Evolutionary conservation across 2,113 vertebrate genomes (phyloP), one percentile per base, ranked within the genome.

Genomic region (Chaetops frenatus): DNA sequence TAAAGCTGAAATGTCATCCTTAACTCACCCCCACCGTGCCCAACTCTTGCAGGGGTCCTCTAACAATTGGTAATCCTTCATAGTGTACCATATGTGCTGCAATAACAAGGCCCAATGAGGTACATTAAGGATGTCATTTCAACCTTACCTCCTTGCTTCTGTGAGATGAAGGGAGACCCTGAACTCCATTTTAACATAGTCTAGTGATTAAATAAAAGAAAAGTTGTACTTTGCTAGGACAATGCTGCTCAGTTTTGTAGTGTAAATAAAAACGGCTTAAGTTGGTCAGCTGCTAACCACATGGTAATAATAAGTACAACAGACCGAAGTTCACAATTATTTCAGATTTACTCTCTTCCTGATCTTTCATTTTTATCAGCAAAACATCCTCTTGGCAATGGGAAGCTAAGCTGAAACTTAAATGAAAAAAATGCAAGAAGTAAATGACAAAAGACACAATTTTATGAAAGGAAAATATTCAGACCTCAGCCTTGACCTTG

Each of bases 211-310:
- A 95, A 91, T 57, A 94, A 97, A 95, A 96, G 93, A 76, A 94
- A 80, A 94, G 87, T 97, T 97, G 90, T 91, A 73, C 87, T 93
- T 93, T 79, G 56, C 92, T 94, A 92, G 97, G 97, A 98, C 97
- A 98, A 97, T 89, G 97, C 97, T 94, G 97, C 98, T 98, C 95
- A 97, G 98, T 97, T 98, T 98, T 98, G 98, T 97, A 95, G 97
- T 96, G 97, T 97, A 98, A 98, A 98, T 98, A 97, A 96, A 97
- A 97, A 96, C 86, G 79, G 98, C 97, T 98, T 98, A 98, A 98
- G 98, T 98, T 96, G 98, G 99, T 99, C 99, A 99, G 99, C 99
- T 99, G 99, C 98, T 98, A 98, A 97, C 99, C 99, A 99, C 99
- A 99, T 99, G 99, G 97, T 97, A 96, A 97, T 98, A 98, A 98